These are phyloP conservation scores for Poecile montanus DNA, from an alignment of 2,797 vertebrate genomes.

Conservation along the genomic window DNA sequence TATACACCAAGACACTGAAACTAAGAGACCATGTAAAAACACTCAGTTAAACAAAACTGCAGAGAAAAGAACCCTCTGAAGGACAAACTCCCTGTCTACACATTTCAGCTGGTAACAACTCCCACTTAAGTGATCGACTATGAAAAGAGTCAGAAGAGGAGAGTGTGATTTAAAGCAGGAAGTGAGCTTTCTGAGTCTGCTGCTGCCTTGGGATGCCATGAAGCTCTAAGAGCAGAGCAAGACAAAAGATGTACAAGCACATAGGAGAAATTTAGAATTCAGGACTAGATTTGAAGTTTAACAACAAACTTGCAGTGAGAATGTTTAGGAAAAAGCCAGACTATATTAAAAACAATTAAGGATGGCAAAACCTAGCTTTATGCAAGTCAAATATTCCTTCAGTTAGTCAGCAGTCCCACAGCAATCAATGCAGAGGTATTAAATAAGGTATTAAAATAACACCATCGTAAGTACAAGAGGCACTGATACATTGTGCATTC, in stretches of 20 bases:
- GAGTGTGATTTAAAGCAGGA: not conserved
- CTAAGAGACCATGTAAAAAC: not conserved
- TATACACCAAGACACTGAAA: not conserved
- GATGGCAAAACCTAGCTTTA: conserved; percentile 30
- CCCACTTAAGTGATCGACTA: not conserved
- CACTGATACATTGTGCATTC: not conserved
- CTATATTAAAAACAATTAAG: conserved; percentile 61
- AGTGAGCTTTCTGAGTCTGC: not conserved
- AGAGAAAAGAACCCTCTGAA: not conserved
- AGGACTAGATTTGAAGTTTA: not conserved
- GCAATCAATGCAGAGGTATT: conserved; percentile 37
- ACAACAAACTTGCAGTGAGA: conserved; percentile 1
- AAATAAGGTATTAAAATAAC: conserved; percentile 1
- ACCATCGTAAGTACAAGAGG: not conserved
- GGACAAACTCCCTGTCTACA: not conserved
- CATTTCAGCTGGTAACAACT: conserved; percentile 5
- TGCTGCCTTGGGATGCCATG: not conserved
- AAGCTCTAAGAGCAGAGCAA: not conserved
- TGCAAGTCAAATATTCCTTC: conserved; percentile 38
- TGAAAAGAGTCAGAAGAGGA: not conserved
- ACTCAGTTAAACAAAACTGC: not conserved
- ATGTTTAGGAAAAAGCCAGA: conserved; percentile 15
- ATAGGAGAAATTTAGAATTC: not conserved
- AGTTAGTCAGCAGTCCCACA: conserved; percentile 37
- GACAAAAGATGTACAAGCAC: not conserved